Evolutionary conservation across 1,140 invertebrate species (phyloP), one percentile per base, ranked within the genome.

Genomic region (Chrysoperla carnea): DNA sequence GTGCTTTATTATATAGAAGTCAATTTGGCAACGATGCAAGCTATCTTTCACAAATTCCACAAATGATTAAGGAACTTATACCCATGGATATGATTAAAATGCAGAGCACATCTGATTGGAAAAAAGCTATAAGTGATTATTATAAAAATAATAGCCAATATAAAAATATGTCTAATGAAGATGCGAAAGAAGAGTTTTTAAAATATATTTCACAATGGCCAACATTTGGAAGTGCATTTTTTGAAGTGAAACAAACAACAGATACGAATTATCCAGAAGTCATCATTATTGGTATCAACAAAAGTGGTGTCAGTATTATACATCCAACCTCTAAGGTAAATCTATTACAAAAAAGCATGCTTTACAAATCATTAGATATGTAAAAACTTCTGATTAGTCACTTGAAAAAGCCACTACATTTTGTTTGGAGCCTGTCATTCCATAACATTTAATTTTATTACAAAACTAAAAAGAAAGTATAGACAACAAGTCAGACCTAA

Each of bases 141-240:
- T 84, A 80, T 56, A 69, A 75, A 39, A 69, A 72, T 55, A 70
- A 78, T 38, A 31, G 28, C 23, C 47, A 51, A 15, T 23, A 23
- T 5, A 33, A 40, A 67, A 71, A 68, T 12, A 66, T 76, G 51
- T 69, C 54, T 23, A 56, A 68, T 31, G 75, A 81, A 28, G 76
- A 90, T 49, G 85, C 87, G 0, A 94, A 93, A 62, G 67, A 84
- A 15, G 68, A 69, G 44, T 94, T 95, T 56, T 66, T 95, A 8
- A 84, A 86, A 54, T 70, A 75, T 45, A 78, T 93, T 29, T 80
- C 77, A 53, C 69, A 76, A 52, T 83, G 82, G 72, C 81, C 82
- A 6, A 92, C 86, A 42, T 96, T 94, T 66, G 91, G 91, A 12
- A 93, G 88, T 6, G 88, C 91, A 1, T 96, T 96, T 66, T 95